phyloP scores from a whole-genome alignment of 2,113 vertebrate genomes.

The Centropus bengalensis region DNA sequence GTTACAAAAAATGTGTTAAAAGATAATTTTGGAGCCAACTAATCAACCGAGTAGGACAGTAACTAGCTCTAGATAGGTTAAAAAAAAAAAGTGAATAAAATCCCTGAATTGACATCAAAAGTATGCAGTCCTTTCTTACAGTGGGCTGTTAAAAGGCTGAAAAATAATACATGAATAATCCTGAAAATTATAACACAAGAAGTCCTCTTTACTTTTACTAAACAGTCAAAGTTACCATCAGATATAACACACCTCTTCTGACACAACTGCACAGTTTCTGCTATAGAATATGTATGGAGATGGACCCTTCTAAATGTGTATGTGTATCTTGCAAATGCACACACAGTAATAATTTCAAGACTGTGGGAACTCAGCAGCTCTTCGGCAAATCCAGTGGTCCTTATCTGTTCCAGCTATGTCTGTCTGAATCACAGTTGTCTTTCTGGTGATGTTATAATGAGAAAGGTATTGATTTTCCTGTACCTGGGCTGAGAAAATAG shows the following conservation, averaged over 20 bases:
- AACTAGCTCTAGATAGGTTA: not conserved
- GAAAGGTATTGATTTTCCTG: not conserved
- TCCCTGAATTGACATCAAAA: not conserved
- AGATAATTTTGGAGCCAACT: not conserved
- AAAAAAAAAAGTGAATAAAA: not conserved
- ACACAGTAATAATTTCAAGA: not conserved
- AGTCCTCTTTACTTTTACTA: not conserved
- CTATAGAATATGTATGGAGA: not conserved
- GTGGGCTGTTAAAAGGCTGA: not conserved
- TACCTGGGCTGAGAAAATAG: not conserved
- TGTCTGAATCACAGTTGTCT: not conserved
- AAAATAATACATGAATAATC: not conserved
- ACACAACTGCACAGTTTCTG: not conserved
- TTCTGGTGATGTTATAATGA: not conserved
- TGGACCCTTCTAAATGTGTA: not conserved
- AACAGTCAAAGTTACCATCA: not conserved
- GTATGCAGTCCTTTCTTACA: not conserved
- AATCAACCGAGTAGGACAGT: not conserved
- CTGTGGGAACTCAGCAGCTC: not conserved
- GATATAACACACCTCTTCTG: not conserved
- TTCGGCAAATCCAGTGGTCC: not conserved
- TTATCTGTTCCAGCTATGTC: not conserved
- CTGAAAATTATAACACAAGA: not conserved
- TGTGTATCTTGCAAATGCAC: not conserved
- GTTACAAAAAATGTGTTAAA: not conserved